Base-by-base conservation (phyloP, 2,888 invertebrate genomes). In the Julus scanicus region DNA sequence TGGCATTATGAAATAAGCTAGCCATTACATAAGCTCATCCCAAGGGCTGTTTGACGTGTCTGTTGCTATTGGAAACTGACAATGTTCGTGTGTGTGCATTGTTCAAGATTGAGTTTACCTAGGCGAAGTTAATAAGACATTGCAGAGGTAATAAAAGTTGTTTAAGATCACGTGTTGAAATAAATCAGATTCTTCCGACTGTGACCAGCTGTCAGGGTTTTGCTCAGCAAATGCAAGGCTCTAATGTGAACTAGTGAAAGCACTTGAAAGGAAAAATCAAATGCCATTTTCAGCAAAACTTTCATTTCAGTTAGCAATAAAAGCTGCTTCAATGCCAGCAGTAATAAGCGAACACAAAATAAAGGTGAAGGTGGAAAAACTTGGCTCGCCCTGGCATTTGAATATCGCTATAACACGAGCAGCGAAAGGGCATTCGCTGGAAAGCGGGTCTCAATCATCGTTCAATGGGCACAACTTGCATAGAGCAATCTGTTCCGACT, bases 261-360 rank as follows among this genome's bases (percentile, higher is more conserved):
- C 37, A 2, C 80, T 37, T 15, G 11, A 37, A 37, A 80, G 37
- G 15, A 80, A 29, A 80, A 80, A 80, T 80, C 80, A 80, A 80
- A 80, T 80, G 80, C 80, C 80, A 80, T 80, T 80, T 80, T 37
- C 37, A 37, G 80, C 8, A 80, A 57, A 80, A 80, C 80, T 80
- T 80, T 80, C 80, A 80, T 80, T 80, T 80, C 80, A 80, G 80
- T 80, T 80, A 15, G 80, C 80, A 80, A 80, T 80, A 80, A 80
- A 80, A 80, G 37, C 80, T 53, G 15, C 53, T 13, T 53, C 13
- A 4, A 53, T 53, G 53, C 53, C 53, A 17, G 15, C 37, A 80
- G 80, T 71, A 71, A 80, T 80, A 80, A 71, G 71, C 71, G 20
- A 20, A 20, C 71, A 29, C 29, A 20, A 71, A 20, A 71, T 71